A percentile compares a stretch with the other conserved stretches of the same genome.
phyloP scores from a whole-genome alignment of 2,888 invertebrate genomes.

The Ashinkailepas kermadecensis region DNA sequence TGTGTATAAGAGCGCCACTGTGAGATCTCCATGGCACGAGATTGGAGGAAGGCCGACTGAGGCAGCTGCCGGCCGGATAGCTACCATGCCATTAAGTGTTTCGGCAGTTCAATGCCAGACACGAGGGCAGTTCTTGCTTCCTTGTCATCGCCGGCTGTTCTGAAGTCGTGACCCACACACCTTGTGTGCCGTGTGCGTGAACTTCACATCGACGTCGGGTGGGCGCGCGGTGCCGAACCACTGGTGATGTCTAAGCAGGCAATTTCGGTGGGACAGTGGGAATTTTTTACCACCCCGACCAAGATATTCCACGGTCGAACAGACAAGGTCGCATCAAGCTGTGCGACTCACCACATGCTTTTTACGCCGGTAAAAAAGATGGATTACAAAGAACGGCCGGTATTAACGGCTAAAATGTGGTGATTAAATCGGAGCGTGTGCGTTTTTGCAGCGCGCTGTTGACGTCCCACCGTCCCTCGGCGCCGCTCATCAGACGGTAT shows the following conservation, averaged over 20 bases:
- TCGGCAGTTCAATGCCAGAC: not conserved
- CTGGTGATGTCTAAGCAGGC: not conserved
- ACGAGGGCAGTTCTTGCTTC: not conserved
- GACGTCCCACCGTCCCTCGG: no score
- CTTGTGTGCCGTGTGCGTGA: no score
- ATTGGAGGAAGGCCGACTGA: not conserved
- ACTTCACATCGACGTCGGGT: not conserved
- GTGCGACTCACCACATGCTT: not conserved
- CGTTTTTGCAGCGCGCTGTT: not conserved
- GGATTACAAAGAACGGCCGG: not conserved
- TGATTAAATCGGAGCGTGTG: not conserved
- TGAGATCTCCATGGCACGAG: no score
- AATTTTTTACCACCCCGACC: not conserved
- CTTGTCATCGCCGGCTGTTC: not conserved
- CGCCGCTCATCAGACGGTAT: no score
- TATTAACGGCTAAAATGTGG: constrained; percentile 1
- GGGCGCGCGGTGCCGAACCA: not conserved
- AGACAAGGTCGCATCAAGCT: not conserved
- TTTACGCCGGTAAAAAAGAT: not conserved
- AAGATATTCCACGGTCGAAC: not conserved
- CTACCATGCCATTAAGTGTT: not conserved
- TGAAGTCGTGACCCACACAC: not conserved
- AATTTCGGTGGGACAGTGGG: not conserved
- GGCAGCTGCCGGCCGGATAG: not conserved
- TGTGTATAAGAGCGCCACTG: no score